A percentile compares a stretch with the other conserved stretches of the same genome.
Conservation (phyloP, 2,888 invertebrate species). For the Crocallis elinguaria region DNA sequence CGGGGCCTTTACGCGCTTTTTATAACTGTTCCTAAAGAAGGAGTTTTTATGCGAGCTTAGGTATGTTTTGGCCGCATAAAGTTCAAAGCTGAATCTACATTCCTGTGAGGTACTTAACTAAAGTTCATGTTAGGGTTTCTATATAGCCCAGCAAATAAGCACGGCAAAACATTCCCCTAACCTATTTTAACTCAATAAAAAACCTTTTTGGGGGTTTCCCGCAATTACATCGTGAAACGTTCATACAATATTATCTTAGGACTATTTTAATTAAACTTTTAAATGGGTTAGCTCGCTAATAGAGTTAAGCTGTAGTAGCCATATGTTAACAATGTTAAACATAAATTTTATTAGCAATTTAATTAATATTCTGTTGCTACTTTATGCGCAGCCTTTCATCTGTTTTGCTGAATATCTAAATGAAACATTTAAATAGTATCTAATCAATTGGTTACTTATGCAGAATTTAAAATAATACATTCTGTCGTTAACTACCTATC, state of each 20-base stretch:
- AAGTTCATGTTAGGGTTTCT: slow-evolving; percentile 4
- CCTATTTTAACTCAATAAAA: slow-evolving; percentile 47
- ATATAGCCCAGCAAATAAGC: slow-evolving; percentile 36
- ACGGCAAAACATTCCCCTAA: slow-evolving; percentile 26
- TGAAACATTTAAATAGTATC: background rate
- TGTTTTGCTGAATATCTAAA: background rate
- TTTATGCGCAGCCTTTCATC: background rate
- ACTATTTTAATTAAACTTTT: slow-evolving; percentile 67
- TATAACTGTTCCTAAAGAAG: slow-evolving; percentile 19
- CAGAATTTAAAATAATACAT: too few species aligned
- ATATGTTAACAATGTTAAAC: slow-evolving; percentile 14
- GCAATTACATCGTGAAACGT: slow-evolving; percentile 52
- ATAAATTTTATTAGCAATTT: slow-evolving; percentile 1
- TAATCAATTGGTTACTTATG: too few species aligned
- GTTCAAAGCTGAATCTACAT: slow-evolving; percentile 5
- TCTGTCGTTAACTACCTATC: too few species aligned
- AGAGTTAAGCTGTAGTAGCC: slow-evolving; percentile 38
- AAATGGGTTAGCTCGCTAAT: slow-evolving; percentile 49
- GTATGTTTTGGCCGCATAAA: background rate
- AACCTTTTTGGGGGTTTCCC: slow-evolving; percentile 48
- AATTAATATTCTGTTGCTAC: background rate
- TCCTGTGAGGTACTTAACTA: slow-evolving; percentile 19
- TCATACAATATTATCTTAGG: slow-evolving; percentile 67
- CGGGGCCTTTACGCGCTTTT: slow-evolving; percentile 34
- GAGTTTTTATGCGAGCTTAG: slow-evolving; percentile 4